Conservation (phyloP, 2,797 vertebrate species). For the Ciconia nigra region DNA sequence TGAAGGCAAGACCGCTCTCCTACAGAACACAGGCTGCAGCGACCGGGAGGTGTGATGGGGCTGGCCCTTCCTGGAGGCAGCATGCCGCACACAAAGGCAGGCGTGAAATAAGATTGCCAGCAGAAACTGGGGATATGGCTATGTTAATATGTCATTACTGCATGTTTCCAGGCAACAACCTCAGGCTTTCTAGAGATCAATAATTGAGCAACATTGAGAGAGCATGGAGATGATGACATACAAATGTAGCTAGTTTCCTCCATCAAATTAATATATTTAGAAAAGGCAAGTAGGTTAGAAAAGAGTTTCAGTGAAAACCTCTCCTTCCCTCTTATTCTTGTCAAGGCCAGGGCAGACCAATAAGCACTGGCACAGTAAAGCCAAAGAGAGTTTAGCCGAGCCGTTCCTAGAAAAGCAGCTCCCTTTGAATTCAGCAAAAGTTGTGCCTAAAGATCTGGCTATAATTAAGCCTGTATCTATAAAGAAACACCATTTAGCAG, state of each 20-base stretch:
- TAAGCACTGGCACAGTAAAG: not conserved
- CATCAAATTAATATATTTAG: not conserved
- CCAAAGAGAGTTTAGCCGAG: not conserved
- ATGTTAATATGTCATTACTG: not conserved
- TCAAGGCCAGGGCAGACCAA: not conserved
- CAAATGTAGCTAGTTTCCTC: not conserved
- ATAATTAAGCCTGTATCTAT: slow-evolving; percentile 16
- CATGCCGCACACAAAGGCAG: not conserved
- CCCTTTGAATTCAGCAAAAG: not conserved
- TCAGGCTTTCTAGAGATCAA: not conserved
- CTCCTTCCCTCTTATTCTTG: not conserved
- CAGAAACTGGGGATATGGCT: not conserved
- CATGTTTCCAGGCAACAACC: not conserved
- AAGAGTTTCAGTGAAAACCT: not conserved
- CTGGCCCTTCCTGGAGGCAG: not conserved
- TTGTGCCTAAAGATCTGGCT: slow-evolving; percentile 5
- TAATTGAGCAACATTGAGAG: not conserved
- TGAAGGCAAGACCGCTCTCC: not conserved
- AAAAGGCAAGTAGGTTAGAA: not conserved
- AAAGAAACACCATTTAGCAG: slow-evolving; percentile 17
- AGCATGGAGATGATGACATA: not conserved
- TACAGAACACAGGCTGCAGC: not conserved
- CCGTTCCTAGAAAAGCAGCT: not conserved
- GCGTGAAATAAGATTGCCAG: not conserved
- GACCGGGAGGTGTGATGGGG: not conserved